Base-by-base conservation (phyloP, 1,140 invertebrate genomes). In the Drosophila murphyi region DNA sequence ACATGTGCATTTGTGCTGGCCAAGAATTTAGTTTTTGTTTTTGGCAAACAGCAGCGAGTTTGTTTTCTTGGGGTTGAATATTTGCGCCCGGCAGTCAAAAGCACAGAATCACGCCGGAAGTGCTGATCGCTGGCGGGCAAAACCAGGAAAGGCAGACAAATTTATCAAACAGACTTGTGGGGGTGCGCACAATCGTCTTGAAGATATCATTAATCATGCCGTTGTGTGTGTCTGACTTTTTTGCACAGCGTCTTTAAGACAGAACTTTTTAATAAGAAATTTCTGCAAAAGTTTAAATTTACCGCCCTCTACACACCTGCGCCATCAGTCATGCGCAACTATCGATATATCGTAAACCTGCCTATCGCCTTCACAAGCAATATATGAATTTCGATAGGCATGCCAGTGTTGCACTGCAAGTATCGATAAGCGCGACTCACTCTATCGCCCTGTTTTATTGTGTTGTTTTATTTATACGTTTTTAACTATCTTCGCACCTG, bases 141-240 rank as follows among this genome's bases (percentile, higher is more conserved):
- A 72, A 48, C 12, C 83, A 82, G 86, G 80, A 89, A 89, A 79
- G 61, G 71, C 86, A 90, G 85, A 89, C 85, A 89, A 89, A 89
- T 89, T 90, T 89, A 89, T 89, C 85, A 89, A 80, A 52, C 35
- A 62, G 41, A 8, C n/a, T 12, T 63, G 50, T 60, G 79, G 75
- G 82, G 79, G 81, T 71, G 71, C 62, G 50, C 37, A 35, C 50
- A 54, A 50, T 48, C 56, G 28, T 37, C 45, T 51, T 59, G 20
- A 20, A 20, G 59, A 34, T 52, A 68, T 65, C 74, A 88, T 88
- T 72, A 85, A 88, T 88, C 85, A 89, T 43, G 32, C 47, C 52
- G 43, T 45, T 20, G 20, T 62, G 35, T 20, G 29, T 64, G 32
- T 60, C 34, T 31, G 50, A 54, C 10, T 43, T 51, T 39, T 39